Percentiles rank a stretch among this genome's conserved stretches.
Conservation (phyloP, 2,797 vertebrate species). For the Silurus lanzhouensis region DNA sequence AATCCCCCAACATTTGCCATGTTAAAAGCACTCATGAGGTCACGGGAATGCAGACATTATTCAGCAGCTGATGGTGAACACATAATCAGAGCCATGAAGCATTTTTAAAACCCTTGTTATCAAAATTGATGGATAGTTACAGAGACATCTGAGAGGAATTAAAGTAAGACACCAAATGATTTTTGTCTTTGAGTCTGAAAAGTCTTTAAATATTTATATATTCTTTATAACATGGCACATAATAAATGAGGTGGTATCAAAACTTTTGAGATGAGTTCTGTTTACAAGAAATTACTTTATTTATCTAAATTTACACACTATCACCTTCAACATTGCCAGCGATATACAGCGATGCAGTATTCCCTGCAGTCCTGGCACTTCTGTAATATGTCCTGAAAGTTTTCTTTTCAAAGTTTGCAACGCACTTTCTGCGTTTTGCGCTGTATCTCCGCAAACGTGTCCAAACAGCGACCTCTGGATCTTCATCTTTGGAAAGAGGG, state of each 20-base stretch:
- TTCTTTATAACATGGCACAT: not conserved
- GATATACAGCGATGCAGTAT: too few species aligned
- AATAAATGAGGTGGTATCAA: not conserved
- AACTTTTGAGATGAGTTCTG: not conserved
- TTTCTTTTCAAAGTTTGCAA: too few species aligned
- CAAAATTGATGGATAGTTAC: not conserved
- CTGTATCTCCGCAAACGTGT: too few species aligned
- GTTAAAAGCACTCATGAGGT: constrained; percentile 57
- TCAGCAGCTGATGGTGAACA: constrained; percentile 84
- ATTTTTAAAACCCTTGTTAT: not conserved
- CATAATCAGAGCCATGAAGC: not conserved
- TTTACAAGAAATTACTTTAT: too few species aligned
- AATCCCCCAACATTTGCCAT: constrained; percentile 60
- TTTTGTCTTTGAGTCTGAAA: not conserved
- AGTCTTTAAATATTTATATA: not conserved
- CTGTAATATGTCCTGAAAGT: too few species aligned
- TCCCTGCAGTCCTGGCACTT: too few species aligned
- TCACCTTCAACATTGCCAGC: too few species aligned
- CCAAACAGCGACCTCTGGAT: too few species aligned
- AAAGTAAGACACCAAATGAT: not conserved
- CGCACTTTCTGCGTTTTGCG: too few species aligned
- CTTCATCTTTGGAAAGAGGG: too few species aligned
- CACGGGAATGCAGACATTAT: constrained; percentile 60
- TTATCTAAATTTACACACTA: too few species aligned
- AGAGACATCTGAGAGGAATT: not conserved